Conservation (phyloP, 2,113 vertebrate species). For the Dascyllus trimaculatus region DNA sequence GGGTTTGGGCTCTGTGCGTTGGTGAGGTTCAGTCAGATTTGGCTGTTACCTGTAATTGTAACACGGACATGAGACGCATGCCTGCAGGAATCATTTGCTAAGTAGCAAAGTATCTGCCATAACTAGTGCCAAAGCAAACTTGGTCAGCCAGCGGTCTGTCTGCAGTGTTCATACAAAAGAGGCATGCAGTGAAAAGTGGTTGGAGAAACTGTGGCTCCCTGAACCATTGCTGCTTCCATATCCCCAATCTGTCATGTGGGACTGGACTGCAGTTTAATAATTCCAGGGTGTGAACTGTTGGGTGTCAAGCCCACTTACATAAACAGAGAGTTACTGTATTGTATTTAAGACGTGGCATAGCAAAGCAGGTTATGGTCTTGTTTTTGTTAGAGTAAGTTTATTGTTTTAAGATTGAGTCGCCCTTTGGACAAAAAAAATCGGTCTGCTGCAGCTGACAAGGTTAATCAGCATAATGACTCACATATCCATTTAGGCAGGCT, state of each 20-base stretch:
- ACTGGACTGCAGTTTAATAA: slow-evolving; percentile 45
- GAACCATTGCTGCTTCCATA: slow-evolving; percentile 35
- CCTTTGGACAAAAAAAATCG: not conserved
- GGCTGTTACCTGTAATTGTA: slow-evolving; percentile 62
- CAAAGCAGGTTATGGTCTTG: not conserved
- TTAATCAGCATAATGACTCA: slow-evolving; percentile 49
- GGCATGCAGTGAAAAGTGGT: slow-evolving; percentile 52
- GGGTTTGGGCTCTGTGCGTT: slow-evolving; percentile 36
- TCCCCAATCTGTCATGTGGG: slow-evolving; percentile 53
- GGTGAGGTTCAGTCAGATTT: slow-evolving; percentile 51
- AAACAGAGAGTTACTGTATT: slow-evolving; percentile 25
- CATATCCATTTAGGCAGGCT: slow-evolving; percentile 40
- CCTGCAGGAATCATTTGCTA: slow-evolving; percentile 76
- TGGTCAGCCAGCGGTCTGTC: slow-evolving; percentile 64
- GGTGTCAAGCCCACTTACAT: slow-evolving; percentile 44
- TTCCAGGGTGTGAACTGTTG: slow-evolving; percentile 53
- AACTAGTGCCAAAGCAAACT: slow-evolving; percentile 75
- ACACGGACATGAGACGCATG: slow-evolving; percentile 13
- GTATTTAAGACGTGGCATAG: slow-evolving; percentile 23
- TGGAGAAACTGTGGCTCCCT: slow-evolving; percentile 50
- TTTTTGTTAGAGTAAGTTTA: slow-evolving; percentile 21
- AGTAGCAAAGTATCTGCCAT: slow-evolving; percentile 71
- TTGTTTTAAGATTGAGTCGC: slow-evolving; percentile 23
- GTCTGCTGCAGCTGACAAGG: slow-evolving; percentile 12
- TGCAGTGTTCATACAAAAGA: slow-evolving; percentile 65